These are phyloP conservation scores for Ariolimax columbianus DNA, from an alignment of 2,888 invertebrate genomes.

Conservation along the genomic window DNA sequence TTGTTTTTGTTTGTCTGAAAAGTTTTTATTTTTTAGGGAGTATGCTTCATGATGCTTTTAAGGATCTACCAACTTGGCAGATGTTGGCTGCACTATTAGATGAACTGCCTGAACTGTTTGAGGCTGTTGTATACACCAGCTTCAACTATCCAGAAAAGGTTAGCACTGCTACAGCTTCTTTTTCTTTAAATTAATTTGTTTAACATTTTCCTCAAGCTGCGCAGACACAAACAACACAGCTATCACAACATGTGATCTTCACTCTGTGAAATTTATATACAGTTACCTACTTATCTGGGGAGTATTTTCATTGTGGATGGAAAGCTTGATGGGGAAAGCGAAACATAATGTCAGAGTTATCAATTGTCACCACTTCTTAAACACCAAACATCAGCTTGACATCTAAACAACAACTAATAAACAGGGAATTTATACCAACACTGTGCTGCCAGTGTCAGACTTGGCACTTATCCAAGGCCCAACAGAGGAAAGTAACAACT, in stretches of 20 bases:
- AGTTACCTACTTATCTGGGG: background rate
- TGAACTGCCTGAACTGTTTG: conserved; percentile 54
- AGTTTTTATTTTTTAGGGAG: conserved; percentile 36
- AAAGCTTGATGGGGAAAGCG: too few relatives aligned
- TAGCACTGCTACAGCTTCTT: background rate
- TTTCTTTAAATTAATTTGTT: background rate
- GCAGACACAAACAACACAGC: background rate
- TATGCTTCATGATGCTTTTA: conserved; percentile 39
- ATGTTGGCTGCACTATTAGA: conserved; percentile 47
- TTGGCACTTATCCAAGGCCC: too few relatives aligned
- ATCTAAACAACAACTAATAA: too few relatives aligned
- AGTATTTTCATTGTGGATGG: background rate
- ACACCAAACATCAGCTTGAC: too few relatives aligned
- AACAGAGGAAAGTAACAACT: too few relatives aligned
- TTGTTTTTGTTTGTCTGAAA: background rate
- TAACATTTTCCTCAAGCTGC: background rate
- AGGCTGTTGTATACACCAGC: conserved; percentile 50
- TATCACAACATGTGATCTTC: background rate
- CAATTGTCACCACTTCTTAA: too few relatives aligned
- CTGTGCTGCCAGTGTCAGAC: too few relatives aligned
- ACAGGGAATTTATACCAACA: too few relatives aligned
- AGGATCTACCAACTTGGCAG: conserved; percentile 47
- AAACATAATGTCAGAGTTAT: too few relatives aligned
- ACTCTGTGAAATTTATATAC: background rate
- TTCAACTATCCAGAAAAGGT: conserved; percentile 50